Conservation (phyloP, 2,113 vertebrate species). For the Morphnarchus princeps region DNA sequence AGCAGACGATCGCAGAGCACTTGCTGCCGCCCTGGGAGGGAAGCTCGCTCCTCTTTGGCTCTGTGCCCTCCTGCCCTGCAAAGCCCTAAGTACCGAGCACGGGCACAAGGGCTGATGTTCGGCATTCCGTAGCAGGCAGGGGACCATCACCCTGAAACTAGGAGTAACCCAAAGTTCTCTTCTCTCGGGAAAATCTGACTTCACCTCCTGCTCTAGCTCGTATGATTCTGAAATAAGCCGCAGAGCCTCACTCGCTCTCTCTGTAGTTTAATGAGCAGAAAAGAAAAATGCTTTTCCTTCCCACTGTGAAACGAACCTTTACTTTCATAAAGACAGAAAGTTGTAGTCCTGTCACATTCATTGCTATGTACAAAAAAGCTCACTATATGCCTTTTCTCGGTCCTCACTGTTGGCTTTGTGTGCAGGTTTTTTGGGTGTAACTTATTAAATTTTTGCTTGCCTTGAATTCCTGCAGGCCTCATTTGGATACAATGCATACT, state of each 20-base stretch:
- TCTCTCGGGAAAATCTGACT: background rate
- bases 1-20: background rate
- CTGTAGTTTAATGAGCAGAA: background rate
- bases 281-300: background rate
- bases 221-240: background rate
- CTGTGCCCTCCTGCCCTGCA: background rate
- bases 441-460: background rate
- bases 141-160: background rate
- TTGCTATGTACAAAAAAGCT: background rate
- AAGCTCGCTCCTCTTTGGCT: background rate
- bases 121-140: accelerated
- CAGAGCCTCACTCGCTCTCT: background rate
- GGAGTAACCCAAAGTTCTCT: background rate
- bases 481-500: background rate
- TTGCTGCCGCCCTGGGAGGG: background rate
- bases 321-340: background rate
- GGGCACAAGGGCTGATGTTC: background rate
- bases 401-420: background rate
- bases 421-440: background rate
- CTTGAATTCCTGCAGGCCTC: background rate
- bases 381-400: background rate
- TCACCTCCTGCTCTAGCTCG: background rate
- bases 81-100: accelerated
- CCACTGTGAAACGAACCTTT: background rate
- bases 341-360: background rate